Evolutionary conservation across 2,113 vertebrate species (phyloP).

Genomic region (Malurus elegans): DNA sequence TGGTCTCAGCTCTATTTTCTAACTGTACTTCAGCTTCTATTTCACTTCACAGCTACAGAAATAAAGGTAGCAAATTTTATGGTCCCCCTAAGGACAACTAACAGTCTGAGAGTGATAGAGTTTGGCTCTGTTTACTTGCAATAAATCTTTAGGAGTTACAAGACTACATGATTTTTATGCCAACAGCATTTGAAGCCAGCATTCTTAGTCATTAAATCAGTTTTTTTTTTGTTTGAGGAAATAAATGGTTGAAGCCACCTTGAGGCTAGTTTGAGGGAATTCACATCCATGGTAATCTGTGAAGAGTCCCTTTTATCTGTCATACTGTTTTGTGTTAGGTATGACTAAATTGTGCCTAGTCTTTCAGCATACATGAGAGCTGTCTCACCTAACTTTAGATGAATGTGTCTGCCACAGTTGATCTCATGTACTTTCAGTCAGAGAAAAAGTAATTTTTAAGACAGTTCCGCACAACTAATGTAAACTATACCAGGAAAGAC

Average conservation of each 20-base stretch:
- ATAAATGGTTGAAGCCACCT: slow-evolving; percentile 40
- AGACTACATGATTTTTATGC: neutral
- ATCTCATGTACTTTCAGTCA: neutral
- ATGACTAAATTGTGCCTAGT: neutral
- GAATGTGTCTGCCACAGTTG: neutral
- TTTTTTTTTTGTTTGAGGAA: slow-evolving; percentile 31
- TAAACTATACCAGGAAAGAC: neutral
- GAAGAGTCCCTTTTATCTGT: slow-evolving; percentile 6
- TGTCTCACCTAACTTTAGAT: neutral
- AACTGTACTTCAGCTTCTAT: slow-evolving; percentile 9
- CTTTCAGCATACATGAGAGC: neutral
- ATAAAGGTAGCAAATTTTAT: slow-evolving; percentile 34
- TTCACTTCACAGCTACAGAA: slow-evolving; percentile 20
- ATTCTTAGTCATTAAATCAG: slow-evolving; percentile 20
- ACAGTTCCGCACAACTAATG: neutral
- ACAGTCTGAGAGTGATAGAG: neutral
- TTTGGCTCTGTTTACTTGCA: slow-evolving; percentile 7
- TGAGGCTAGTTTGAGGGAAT: neutral
- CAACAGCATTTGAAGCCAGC: neutral
- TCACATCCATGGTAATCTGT: neutral
- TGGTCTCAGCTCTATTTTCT: slow-evolving; percentile 7
- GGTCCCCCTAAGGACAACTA: slow-evolving; percentile 21
- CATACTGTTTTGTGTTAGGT: neutral
- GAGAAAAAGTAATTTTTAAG: neutral
- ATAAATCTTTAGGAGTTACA: slow-evolving; percentile 28